Conservation (phyloP, 2,888 invertebrate species). For the Metopia argyrocephala region DNA sequence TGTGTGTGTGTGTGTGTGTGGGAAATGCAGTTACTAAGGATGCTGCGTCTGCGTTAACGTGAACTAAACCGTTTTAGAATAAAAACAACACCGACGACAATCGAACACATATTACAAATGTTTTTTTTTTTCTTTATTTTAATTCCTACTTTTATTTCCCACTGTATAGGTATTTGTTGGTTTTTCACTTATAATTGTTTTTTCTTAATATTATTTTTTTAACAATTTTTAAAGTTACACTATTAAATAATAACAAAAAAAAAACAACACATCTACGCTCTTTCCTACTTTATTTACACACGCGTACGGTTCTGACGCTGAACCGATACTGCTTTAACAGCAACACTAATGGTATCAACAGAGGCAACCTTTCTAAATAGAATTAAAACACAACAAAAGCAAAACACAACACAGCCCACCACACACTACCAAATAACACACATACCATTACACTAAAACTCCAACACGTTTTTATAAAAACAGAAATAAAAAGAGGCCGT, state of each 20-base stretch:
- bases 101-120: not conserved
- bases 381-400: conserved; percentile 66
- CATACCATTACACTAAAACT: conserved; percentile 47
- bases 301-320: conserved; percentile 75
- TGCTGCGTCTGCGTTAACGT: conserved; percentile 15
- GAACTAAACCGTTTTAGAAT: not conserved
- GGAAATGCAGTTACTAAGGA: conserved; percentile 44
- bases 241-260: conserved; percentile 21
- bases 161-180: not conserved
- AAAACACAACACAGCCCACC: conserved; percentile 58
- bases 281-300: conserved; percentile 35
- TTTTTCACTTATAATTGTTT: not conserved
- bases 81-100: not conserved
- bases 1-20: conserved; percentile 35
- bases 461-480: conserved; percentile 48
- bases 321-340: conserved; percentile 77
- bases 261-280: conserved; percentile 3
- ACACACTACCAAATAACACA: conserved; percentile 29
- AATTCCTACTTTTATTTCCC: not conserved
- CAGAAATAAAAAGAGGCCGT: conserved; percentile 40
- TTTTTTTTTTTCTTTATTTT: not conserved
- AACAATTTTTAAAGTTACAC: conserved; percentile 16
- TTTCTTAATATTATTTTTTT: conserved; percentile 4
- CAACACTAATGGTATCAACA: conserved; percentile 69
- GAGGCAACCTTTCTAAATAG: conserved; percentile 74